Conservation (phyloP, 2,888 invertebrate species). For the Crematogaster levior region DNA sequence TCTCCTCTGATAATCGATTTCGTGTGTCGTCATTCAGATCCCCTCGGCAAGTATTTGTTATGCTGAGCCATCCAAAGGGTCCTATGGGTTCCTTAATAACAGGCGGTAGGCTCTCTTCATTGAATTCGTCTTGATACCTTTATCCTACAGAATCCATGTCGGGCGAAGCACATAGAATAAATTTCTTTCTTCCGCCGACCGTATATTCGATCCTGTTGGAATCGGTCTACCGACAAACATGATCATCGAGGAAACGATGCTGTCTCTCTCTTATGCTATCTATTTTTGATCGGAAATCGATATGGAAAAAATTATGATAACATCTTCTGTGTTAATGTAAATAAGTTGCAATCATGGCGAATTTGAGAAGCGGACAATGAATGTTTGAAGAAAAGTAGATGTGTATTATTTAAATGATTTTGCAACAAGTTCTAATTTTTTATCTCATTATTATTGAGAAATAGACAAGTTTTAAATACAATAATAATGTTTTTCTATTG, state of each 20-base stretch:
- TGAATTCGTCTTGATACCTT: conserved; percentile 74
- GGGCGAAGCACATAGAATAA: conserved; percentile 64
- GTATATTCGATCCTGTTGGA: conserved; percentile 57
- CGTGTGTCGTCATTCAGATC: conserved; percentile 51
- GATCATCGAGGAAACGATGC: background rate
- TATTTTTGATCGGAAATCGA: conserved; percentile 51
- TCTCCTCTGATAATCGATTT: conserved; percentile 54
- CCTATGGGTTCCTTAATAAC: conserved; percentile 70
- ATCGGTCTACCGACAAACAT: conserved; percentile 44
- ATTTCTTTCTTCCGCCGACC: conserved; percentile 60
- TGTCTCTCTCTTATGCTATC: conserved; percentile 1
- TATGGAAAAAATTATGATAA: conserved; percentile 49
- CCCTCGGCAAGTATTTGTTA: conserved; percentile 64
- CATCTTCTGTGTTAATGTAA: conserved; percentile 25
- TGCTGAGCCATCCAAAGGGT: conserved; percentile 64
- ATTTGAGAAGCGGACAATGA: background rate
- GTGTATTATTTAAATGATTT: conserved; percentile 17
- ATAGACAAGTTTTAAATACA: background rate
- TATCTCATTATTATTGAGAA: background rate
- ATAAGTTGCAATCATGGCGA: background rate
- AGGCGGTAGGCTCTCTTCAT: conserved; percentile 74
- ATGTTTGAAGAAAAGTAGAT: background rate
- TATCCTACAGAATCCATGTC: conserved; percentile 70
- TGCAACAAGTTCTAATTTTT: background rate
- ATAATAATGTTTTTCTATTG: background rate